These are phyloP conservation scores for Oryzias sinensis DNA, from an alignment of 2,797 vertebrate genomes.

Conservation along the genomic window DNA sequence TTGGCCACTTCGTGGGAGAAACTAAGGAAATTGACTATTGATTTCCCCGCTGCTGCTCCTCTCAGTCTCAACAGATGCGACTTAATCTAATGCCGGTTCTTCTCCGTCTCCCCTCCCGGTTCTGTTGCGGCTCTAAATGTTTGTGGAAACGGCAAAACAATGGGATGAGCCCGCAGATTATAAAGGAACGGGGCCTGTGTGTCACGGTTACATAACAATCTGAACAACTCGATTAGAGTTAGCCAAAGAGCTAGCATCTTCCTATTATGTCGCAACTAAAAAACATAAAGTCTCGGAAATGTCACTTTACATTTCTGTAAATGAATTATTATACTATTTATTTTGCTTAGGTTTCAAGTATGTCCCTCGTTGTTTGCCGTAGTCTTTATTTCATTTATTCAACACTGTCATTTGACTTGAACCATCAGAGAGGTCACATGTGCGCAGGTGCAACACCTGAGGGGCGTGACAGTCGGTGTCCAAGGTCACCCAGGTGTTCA, in stretches of 20 bases:
- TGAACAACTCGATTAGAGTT: constrained; percentile 1
- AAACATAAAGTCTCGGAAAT: no score
- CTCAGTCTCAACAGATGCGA: no score
- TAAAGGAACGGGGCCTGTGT: constrained; percentile 15
- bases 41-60: no score
- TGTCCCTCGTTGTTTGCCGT: no score
- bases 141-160: not conserved
- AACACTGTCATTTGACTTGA: not conserved
- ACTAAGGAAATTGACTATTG: no score
- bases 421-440: not conserved
- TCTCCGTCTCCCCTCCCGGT: no score
- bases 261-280: no score
- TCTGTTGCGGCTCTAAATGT: not conserved
- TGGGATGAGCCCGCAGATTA: not conserved
- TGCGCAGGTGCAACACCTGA: constrained; percentile 13
- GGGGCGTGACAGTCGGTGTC: constrained; percentile 59
- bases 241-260: constrained; percentile 5
- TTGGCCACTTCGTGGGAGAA: no score
- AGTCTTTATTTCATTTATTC: no score
- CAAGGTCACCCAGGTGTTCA: constrained; percentile 75
- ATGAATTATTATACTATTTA: no score
- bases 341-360: no score
- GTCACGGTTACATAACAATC: constrained; percentile 22
- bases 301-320: no score
- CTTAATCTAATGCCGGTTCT: not conserved